A percentile compares a stretch with the other conserved stretches of the same genome.
Conservation (phyloP, 2,888 invertebrate genomes). For the Tanytarsus gracilentus region DNA sequence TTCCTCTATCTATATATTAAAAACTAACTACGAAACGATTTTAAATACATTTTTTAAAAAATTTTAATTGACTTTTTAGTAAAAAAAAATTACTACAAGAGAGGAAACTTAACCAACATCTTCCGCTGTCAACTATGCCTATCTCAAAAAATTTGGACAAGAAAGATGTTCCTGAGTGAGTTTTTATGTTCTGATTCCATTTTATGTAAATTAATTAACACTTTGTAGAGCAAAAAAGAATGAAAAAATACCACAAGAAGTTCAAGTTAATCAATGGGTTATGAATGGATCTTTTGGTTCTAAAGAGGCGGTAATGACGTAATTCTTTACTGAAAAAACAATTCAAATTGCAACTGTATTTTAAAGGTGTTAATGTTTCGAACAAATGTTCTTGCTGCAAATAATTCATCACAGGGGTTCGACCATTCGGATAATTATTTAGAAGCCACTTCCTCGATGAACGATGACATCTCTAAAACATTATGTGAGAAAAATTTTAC, state of each 20-base stretch:
- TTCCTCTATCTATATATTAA: too few relatives aligned
- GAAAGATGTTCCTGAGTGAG: slow-evolving; percentile 18
- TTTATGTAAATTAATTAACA: too few relatives aligned
- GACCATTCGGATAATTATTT: slow-evolving; percentile 20
- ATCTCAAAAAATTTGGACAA: slow-evolving; percentile 11
- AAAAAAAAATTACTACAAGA: slow-evolving; percentile 18
- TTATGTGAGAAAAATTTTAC: too few relatives aligned
- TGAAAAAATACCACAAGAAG: slow-evolving; percentile 11
- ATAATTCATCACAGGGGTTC: neutral
- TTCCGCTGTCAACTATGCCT: slow-evolving; percentile 14
- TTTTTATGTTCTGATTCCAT: neutral
- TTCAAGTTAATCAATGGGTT: slow-evolving; percentile 24
- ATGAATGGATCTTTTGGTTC: slow-evolving; percentile 22
- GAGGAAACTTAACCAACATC: slow-evolving; percentile 1
- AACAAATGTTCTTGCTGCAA: slow-evolving; percentile 19
- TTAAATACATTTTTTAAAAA: neutral
- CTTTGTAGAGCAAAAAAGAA: slow-evolving; percentile 17
- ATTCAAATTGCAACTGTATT: neutral
- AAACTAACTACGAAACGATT: too few relatives aligned
- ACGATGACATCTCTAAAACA: slow-evolving; percentile 7
- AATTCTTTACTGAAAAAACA: too few relatives aligned
- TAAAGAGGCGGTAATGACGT: slow-evolving; percentile 10
- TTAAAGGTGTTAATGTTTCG: slow-evolving; percentile 14
- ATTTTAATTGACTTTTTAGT: neutral
- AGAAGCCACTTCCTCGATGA: slow-evolving; percentile 19